Percentiles rank a stretch among this genome's conserved stretches.
phyloP scores from a whole-genome alignment of 2,113 vertebrate species.

The Sardina pilchardus region DNA sequence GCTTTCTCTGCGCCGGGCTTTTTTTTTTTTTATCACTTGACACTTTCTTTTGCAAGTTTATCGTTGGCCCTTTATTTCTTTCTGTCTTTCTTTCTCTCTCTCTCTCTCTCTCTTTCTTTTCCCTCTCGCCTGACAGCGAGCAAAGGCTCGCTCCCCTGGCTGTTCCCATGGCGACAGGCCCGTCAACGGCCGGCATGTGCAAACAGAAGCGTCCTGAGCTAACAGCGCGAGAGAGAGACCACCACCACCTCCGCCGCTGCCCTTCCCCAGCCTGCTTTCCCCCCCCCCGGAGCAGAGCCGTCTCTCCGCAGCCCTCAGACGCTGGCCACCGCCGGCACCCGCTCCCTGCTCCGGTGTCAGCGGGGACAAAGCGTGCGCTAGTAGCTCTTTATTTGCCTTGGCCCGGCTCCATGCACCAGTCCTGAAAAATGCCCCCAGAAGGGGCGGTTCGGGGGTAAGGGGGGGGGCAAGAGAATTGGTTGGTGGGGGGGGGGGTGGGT shows the following conservation, averaged over 20 bases:
- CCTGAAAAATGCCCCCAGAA: constrained; percentile 61
- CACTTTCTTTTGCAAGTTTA: constrained; percentile 72
- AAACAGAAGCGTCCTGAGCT: constrained; percentile 71
- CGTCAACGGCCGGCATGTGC: constrained; percentile 75
- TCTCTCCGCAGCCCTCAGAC: not conserved
- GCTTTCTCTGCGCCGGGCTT: constrained; percentile 47
- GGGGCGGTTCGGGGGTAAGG: constrained; percentile 17
- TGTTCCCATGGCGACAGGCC: constrained; percentile 77
- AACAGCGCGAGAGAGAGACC: constrained; percentile 60
- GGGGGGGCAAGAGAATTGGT: not conserved
- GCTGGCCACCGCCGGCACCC: constrained; percentile 24
- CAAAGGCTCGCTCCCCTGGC: constrained; percentile 58
- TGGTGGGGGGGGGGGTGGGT: constrained; percentile 24
- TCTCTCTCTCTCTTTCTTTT: constrained; percentile 30
- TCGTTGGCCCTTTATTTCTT: constrained; percentile 49
- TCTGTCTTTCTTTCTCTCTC: constrained; percentile 31
- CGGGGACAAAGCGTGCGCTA: constrained; percentile 69
- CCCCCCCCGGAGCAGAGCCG: not conserved
- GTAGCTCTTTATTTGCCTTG: constrained; percentile 78
- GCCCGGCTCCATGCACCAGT: constrained; percentile 54
- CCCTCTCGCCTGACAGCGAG: constrained; percentile 55
- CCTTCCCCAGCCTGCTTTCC: not conserved
- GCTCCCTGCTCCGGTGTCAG: constrained; percentile 60
- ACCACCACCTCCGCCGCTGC: not conserved
- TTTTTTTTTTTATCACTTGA: constrained; percentile 64